Percentiles rank a stretch among this genome's conserved stretches.
Conservation (phyloP, 2,113 vertebrate species). For the Steatornis caripensis region DNA sequence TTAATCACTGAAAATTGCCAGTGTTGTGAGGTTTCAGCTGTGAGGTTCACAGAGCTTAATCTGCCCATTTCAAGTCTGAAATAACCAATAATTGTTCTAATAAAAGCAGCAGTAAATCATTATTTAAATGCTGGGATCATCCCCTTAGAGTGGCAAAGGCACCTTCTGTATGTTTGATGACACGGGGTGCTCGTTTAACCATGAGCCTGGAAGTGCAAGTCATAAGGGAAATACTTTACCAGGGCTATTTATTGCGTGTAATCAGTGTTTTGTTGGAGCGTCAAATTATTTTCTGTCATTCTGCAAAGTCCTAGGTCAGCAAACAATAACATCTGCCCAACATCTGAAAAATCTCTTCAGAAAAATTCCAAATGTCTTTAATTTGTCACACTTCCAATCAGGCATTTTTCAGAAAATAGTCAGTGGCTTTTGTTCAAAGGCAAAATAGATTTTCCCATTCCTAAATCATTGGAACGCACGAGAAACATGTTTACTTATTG, state of each 20-base stretch:
- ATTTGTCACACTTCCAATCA: neutral
- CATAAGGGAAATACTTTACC: slow-evolving; percentile 21
- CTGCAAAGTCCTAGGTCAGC: slow-evolving; percentile 35
- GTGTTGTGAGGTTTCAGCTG: slow-evolving; percentile 56
- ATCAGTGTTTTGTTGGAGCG: slow-evolving; percentile 41
- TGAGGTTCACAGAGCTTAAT: slow-evolving; percentile 52
- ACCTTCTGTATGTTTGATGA: slow-evolving; percentile 51
- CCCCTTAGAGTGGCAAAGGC: slow-evolving; percentile 53
- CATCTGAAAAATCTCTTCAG: slow-evolving; percentile 27
- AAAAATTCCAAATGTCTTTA: slow-evolving; percentile 37
- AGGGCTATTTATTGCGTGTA: neutral
- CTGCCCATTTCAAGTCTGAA: slow-evolving; percentile 64
- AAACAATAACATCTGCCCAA: slow-evolving; percentile 48
- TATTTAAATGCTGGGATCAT: slow-evolving; percentile 66
- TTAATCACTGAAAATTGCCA: slow-evolving; percentile 48
- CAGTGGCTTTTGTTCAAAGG: slow-evolving; percentile 24
- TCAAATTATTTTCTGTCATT: slow-evolving; percentile 22
- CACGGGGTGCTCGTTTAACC: slow-evolving; percentile 39
- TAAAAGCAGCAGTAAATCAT: slow-evolving; percentile 70
- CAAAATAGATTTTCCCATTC: neutral
- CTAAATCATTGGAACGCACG: neutral
- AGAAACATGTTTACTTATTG: slow-evolving; percentile 15
- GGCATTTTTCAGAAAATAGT: slow-evolving; percentile 26
- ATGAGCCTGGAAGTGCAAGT: slow-evolving; percentile 18
- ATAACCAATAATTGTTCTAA: slow-evolving; percentile 75